A percentile compares a stretch with the other conserved stretches of the same genome.
Conservation (phyloP, 2,888 invertebrate species). For the Drosophila paranaensis region DNA sequence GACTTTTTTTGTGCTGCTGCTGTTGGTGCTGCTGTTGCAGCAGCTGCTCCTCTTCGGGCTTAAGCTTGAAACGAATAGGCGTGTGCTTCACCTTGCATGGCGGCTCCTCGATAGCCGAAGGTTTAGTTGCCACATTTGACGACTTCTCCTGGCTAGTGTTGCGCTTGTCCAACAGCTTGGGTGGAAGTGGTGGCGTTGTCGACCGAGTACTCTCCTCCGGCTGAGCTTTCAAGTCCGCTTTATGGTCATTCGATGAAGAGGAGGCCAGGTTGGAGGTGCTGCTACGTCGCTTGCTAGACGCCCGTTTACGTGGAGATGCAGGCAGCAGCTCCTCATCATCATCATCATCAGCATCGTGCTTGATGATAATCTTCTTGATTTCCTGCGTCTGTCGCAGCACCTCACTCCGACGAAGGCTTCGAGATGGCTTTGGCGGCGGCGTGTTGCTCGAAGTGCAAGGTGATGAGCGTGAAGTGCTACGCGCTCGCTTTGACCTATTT, state of each 20-base stretch:
- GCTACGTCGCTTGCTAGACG: slow-evolving; percentile 32
- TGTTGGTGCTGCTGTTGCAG: not conserved
- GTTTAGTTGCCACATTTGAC: slow-evolving; percentile 14
- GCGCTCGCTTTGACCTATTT: slow-evolving; percentile 54
- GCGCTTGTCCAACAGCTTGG: slow-evolving; percentile 45
- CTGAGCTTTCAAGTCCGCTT: slow-evolving; percentile 36
- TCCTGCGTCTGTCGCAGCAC: slow-evolving; percentile 80
- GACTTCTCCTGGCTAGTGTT: slow-evolving; percentile 38
- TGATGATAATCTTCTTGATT: slow-evolving; percentile 82
- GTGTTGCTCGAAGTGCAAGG: slow-evolving; percentile 73
- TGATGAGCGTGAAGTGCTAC: slow-evolving; percentile 72
- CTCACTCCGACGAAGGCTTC: slow-evolving; percentile 71
- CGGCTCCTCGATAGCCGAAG: slow-evolving; percentile 8
- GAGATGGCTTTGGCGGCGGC: slow-evolving; percentile 74
- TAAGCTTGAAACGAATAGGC: slow-evolving; percentile 83
- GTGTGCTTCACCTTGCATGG: slow-evolving; percentile 80
- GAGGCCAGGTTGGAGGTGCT: slow-evolving; percentile 9
- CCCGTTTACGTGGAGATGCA: slow-evolving; percentile 48
- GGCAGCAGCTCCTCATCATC: slow-evolving; percentile 65
- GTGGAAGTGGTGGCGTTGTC: slow-evolving; percentile 82
- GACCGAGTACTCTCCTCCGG: slow-evolving; percentile 64
- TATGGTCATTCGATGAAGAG: slow-evolving; percentile 40
- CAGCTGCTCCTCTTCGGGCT: slow-evolving; percentile 60
- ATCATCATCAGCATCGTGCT: slow-evolving; percentile 85
- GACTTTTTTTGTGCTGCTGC: slow-evolving; percentile 37